Evolutionary conservation across 1,140 invertebrate genomes (phyloP).

Genomic region (Glossosoma conforme): DNA sequence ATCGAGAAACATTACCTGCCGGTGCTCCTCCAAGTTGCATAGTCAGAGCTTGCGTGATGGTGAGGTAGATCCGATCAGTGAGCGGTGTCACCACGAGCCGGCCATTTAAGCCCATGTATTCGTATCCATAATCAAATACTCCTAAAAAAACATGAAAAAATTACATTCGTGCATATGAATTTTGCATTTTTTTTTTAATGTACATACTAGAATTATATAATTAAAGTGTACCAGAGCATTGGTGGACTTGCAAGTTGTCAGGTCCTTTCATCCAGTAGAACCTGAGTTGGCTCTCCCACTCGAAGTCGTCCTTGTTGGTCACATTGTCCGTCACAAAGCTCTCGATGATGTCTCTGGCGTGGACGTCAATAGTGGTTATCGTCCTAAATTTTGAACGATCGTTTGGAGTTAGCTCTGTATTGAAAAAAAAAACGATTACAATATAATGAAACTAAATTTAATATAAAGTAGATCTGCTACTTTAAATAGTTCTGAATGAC

Average conservation of each 20-base stretch:
- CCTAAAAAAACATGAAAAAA: slow-evolving; percentile 38
- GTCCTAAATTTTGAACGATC: slow-evolving; percentile 84
- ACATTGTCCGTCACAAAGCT: slow-evolving; percentile 82
- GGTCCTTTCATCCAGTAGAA: slow-evolving; percentile 85
- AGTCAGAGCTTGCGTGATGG: slow-evolving; percentile 83
- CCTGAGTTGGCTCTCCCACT: slow-evolving; percentile 88
- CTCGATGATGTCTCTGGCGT: slow-evolving; percentile 84
- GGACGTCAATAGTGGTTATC: slow-evolving; percentile 84
- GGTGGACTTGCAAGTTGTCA: slow-evolving; percentile 75
- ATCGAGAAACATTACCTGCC: slow-evolving; percentile 58
- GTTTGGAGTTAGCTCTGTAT: slow-evolving; percentile 62
- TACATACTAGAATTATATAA: slow-evolving; percentile 1
- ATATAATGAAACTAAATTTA: too few species aligned
- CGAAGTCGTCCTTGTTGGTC: slow-evolving; percentile 75
- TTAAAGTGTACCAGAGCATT: slow-evolving; percentile 66
- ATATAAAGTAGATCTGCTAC: too few species aligned
- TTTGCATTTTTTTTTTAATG: neutral
- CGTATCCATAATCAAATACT: slow-evolving; percentile 84
- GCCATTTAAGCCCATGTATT: slow-evolving; percentile 91
- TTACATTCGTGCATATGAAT: neutral
- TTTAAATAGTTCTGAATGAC: too few species aligned
- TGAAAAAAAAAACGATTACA: slow-evolving; percentile 7
- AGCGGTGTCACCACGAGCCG: slow-evolving; percentile 85
- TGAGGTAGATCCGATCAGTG: slow-evolving; percentile 87
- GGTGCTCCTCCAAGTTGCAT: slow-evolving; percentile 87